Evolutionary conservation across 2,797 vertebrate genomes (phyloP).

Genomic region (Rhinatrema bivittatum): DNA sequence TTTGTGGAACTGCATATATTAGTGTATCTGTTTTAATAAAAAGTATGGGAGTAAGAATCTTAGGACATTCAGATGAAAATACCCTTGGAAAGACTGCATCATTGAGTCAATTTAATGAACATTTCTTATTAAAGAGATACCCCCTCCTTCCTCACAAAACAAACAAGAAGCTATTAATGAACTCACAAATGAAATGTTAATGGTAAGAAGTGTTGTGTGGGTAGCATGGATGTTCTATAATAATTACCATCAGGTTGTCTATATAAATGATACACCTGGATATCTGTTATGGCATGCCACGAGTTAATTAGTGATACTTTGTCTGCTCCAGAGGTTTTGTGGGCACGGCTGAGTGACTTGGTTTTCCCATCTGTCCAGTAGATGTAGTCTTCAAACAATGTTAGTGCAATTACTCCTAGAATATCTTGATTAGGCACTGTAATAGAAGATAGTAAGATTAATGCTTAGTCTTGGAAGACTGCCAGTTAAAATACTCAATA

Average conservation of each 20-base stretch:
- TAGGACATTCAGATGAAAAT: too few relatives aligned
- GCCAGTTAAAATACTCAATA: constrained; percentile 49
- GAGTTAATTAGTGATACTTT: constrained; percentile 87
- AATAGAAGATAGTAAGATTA: constrained; percentile 55
- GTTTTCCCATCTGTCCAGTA: constrained; percentile 98
- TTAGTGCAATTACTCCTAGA: constrained; percentile 90
- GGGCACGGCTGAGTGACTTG: constrained; percentile 88
- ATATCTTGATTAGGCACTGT: constrained; percentile 90
- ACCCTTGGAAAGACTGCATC: too few relatives aligned
- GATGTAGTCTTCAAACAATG: constrained; percentile 94
- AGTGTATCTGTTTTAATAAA: too few relatives aligned
- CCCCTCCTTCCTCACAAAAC: too few relatives aligned
- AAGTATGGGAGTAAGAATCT: too few relatives aligned
- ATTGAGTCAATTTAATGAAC: too few relatives aligned
- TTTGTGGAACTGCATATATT: too few relatives aligned
- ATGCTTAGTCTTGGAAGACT: constrained; percentile 37
- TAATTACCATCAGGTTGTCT: constrained; percentile 92
- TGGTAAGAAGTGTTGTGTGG: constrained; percentile 17
- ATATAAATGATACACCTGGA: constrained; percentile 93
- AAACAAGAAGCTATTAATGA: background rate
- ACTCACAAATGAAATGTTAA: constrained; percentile 9
- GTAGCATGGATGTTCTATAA: background rate
- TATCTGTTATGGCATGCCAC: constrained; percentile 95
- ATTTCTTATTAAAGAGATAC: background rate
- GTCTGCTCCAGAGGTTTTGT: constrained; percentile 86